These are phyloP conservation scores for Silurus aristotelis DNA, from an alignment of 2,797 vertebrate species.

Conservation along the genomic window DNA sequence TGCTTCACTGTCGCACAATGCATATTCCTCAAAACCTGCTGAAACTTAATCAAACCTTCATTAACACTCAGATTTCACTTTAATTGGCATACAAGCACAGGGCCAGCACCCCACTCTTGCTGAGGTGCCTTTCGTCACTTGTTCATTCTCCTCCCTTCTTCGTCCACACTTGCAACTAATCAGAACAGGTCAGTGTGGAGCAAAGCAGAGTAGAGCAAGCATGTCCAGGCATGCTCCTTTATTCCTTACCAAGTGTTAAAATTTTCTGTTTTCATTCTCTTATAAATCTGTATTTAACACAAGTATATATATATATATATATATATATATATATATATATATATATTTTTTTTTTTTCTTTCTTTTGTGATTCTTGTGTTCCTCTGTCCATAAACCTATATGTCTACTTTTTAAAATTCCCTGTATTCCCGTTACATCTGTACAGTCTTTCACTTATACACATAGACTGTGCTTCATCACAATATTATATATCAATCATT, in stretches of 20 bases:
- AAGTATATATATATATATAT: not conserved
- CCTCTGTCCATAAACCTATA: not conserved
- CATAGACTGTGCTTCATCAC: slow-evolving; percentile 18
- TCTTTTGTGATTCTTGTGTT: not conserved
- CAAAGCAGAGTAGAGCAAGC: slow-evolving; percentile 49
- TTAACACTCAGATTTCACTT: slow-evolving; percentile 72
- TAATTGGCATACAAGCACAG: slow-evolving; percentile 72
- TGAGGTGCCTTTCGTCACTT: slow-evolving; percentile 51
- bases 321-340: not conserved
- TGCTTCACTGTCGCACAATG: slow-evolving; percentile 59
- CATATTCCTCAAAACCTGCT: slow-evolving; percentile 71
- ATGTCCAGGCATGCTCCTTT: slow-evolving; percentile 30
- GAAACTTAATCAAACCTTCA: slow-evolving; percentile 79
- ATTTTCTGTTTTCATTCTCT: not conserved
- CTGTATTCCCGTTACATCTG: not conserved
- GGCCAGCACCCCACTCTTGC: slow-evolving; percentile 60
- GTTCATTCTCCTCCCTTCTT: slow-evolving; percentile 33
- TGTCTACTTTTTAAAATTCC: not conserved
- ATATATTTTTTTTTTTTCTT: too few relatives aligned
- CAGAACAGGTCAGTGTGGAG: slow-evolving; percentile 49
- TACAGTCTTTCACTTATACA: not conserved
- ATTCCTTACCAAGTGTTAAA: not conserved
- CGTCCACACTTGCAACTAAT: slow-evolving; percentile 59
- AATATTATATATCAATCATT: slow-evolving; percentile 36
- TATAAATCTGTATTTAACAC: slow-evolving; percentile 10